Percentiles rank a stretch among this genome's conserved stretches.
These are phyloP conservation scores for Sphecodes monilicornis DNA, from an alignment of 2,888 invertebrate genomes.

Conservation along the genomic window DNA sequence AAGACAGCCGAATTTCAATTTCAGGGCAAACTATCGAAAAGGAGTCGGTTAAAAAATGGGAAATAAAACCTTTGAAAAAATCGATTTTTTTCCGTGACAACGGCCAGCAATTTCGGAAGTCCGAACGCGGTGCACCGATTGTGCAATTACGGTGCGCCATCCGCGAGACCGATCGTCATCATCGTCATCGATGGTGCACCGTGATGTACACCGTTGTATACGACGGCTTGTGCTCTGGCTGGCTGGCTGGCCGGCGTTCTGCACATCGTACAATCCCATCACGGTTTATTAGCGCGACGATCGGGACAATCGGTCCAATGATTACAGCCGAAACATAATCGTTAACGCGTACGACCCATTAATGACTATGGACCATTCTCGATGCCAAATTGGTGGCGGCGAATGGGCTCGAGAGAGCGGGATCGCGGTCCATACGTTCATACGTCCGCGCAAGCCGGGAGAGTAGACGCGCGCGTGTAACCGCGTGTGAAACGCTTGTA, in stretches of 20 bases:
- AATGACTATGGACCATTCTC: conserved; percentile 82
- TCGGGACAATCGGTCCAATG: conserved; percentile 83
- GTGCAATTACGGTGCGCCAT: conserved; percentile 63
- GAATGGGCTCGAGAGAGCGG: conserved; percentile 70
- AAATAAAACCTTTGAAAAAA: neutral
- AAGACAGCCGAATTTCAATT: neutral
- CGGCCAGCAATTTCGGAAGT: neutral
- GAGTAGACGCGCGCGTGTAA: conserved; percentile 51
- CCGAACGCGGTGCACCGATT: conserved; percentile 24
- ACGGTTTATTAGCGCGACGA: conserved; percentile 82
- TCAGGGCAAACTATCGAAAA: neutral
- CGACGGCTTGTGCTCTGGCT: neutral
- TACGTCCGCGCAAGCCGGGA: conserved; percentile 79
- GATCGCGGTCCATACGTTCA: conserved; percentile 84
- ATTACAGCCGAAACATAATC: conserved; percentile 84
- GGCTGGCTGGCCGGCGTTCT: neutral
- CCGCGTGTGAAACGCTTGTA: conserved; percentile 84
- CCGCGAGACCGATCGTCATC: conserved; percentile 58
- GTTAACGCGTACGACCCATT: conserved; percentile 83
- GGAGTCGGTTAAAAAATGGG: neutral
- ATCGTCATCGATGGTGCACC: conserved; percentile 78
- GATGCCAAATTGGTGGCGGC: conserved; percentile 80
- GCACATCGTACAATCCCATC: conserved; percentile 67
- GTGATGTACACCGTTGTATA: conserved; percentile 16
- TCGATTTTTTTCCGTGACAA: neutral